Base-by-base conservation (phyloP, 2,113 vertebrate genomes). In the Perca fluviatilis region DNA sequence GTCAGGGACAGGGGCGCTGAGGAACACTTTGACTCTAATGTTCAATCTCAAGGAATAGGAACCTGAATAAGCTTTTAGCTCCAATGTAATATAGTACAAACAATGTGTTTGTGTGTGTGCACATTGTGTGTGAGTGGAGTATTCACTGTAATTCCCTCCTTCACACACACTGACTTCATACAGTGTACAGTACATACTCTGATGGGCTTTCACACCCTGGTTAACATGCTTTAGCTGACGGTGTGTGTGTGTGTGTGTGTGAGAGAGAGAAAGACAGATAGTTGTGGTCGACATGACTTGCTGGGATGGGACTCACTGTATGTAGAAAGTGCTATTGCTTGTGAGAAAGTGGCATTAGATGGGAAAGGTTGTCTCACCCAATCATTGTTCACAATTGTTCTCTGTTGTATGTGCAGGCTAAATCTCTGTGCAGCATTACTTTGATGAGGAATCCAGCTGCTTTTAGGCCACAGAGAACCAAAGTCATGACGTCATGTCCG, bases 1-100 rank as follows among this genome's bases (percentile, higher is more conserved):
- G 76, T 69, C 74, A 65, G 71, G 66, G 85, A 63, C 69, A 69
- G 54, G 14, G 15, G n/a, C 67, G 76, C 16, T 56, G 23, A 25
- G 40, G 73, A 64, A 60, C 60, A 33, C 43, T 63, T 16, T 5
- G 10, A 77, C 63, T 77, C 36, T 1, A 14, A 49, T 67, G 60
- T 80, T 66, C 36, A 68, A 57, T 77, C 51, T 69, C 73, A 53
- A 46, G 56, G 63, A 86, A 81, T 18, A 65, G 58, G 71, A 77
- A 94, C 87, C 81, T 61, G 92, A 92, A 94, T 91, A 94, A 88
- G 93, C 94, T 95, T 93, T 95, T 94, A 95, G 85, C 90, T 74
- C 71, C 78, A n/a, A n/a, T 94, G 90, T 95, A 87, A 83, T 66
- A 49, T 50, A 40, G 56, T 81, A 53, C 62, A 40, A 77, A 85